These are phyloP conservation scores for Exaiptasia diaphana DNA, from an alignment of 64 coral and sea anemone genomes.

Conservation along the genomic window DNA sequence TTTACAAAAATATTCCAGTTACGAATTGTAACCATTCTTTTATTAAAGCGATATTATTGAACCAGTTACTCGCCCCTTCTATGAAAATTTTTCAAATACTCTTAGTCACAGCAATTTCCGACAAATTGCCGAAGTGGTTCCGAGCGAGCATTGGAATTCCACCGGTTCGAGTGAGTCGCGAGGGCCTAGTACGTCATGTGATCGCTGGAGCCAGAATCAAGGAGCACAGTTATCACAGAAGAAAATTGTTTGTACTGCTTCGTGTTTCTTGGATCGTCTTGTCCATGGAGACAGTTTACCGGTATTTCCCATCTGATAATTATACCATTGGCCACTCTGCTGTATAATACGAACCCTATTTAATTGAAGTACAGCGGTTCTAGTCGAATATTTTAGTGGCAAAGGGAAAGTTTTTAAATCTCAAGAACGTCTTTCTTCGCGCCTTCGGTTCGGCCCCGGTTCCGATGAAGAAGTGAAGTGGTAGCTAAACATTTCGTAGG, in stretches of 20 bases:
- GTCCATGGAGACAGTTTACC: conserved; percentile 9
- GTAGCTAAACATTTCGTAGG: not conserved
- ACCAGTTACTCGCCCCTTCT: not conserved
- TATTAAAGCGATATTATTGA: not conserved
- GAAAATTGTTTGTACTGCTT: conserved; percentile 15
- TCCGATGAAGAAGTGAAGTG: conserved; percentile 20
- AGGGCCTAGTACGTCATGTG: conserved; percentile 19
- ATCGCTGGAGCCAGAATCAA: conserved; percentile 16
- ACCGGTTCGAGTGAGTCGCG: not conserved
- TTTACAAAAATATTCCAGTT: too few relatives aligned
- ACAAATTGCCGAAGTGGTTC: not conserved
- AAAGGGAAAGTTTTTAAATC: conserved; percentile 2
- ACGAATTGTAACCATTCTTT: not conserved
- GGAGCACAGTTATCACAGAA: conserved; percentile 3
- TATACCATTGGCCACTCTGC: not conserved
- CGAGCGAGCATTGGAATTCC: not conserved
- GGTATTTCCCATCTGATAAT: not conserved
- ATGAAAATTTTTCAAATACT: not conserved
- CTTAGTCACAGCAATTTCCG: too few relatives aligned
- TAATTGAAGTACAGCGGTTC: not conserved
- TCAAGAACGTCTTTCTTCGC: not conserved
- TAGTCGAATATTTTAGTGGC: not conserved
- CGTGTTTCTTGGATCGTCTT: conserved; percentile 1
- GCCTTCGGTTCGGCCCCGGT: conserved; percentile 9
- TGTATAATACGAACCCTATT: not conserved